phyloP scores from a whole-genome alignment of 2,888 invertebrate genomes.

The Epsilonema sp. region DNA sequence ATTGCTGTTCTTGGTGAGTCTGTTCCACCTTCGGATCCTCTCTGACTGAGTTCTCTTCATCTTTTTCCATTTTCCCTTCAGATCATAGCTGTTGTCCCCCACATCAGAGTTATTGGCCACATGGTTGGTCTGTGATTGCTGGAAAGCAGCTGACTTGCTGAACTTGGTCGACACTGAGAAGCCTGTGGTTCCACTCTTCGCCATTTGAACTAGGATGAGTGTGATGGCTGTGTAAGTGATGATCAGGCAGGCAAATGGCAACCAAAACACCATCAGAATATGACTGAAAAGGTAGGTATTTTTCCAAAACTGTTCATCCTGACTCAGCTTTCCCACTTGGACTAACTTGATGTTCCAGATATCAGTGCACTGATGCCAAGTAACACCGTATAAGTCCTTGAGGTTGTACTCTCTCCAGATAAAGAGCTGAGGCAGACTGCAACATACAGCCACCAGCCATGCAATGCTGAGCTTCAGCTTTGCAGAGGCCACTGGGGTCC shows the following conservation, averaged over 20 bases:
- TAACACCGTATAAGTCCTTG: slow-evolving; percentile 11
- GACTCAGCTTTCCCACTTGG: neutral
- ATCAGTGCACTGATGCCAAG: slow-evolving; percentile 21
- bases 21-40: no score
- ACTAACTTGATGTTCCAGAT: slow-evolving; percentile 17
- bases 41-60: no score
- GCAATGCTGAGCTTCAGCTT: slow-evolving; percentile 12
- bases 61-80: no score
- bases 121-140: no score
- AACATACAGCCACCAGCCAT: slow-evolving; percentile 18
- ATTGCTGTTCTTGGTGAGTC: no score
- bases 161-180: no score
- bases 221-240: slow-evolving; percentile 20
- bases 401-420: slow-evolving; percentile 17
- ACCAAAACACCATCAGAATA: slow-evolving; percentile 24
- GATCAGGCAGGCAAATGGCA: slow-evolving; percentile 18
- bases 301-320: neutral
- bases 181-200: no score
- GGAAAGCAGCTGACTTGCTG: no score
- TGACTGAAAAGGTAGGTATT: neutral
- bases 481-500: no score
- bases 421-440: slow-evolving; percentile 18
- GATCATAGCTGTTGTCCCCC: no score
- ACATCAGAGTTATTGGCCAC: no score
- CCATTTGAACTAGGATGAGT: slow-evolving; percentile 17